These are phyloP conservation scores for Ectemnius cavifrons DNA, from an alignment of 2,888 invertebrate genomes.

Conservation along the genomic window DNA sequence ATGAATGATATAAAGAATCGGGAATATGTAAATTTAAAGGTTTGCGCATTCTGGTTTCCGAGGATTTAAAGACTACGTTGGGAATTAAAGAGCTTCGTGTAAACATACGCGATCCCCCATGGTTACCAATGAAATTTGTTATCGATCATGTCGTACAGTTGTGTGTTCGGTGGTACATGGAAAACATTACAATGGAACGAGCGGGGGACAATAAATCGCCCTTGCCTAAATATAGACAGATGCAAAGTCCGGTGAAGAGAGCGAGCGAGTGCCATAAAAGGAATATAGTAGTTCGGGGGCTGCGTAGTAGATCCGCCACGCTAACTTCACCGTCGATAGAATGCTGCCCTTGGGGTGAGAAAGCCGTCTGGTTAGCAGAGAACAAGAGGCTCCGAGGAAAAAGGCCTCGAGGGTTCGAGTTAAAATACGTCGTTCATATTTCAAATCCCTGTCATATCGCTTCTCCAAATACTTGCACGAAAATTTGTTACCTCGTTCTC, in stretches of 20 bases:
- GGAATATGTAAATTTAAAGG: too few species aligned
- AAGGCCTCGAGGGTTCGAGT: background rate
- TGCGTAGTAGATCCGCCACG: background rate
- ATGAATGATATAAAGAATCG: too few species aligned
- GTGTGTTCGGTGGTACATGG: too few species aligned
- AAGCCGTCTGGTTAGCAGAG: slow-evolving; percentile 4
- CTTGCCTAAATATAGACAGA: background rate
- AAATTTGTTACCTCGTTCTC: too few species aligned
- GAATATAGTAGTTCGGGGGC: slow-evolving; percentile 2
- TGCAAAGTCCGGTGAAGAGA: slow-evolving; percentile 1
- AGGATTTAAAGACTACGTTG: too few species aligned
- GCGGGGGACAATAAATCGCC: slow-evolving; percentile 4
- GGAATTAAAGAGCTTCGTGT: too few species aligned
- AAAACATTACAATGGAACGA: too few species aligned
- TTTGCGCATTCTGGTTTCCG: too few species aligned
- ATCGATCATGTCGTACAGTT: too few species aligned
- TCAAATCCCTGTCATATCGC: background rate
- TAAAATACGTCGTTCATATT: slow-evolving; percentile 5
- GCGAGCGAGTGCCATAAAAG: slow-evolving; percentile 1
- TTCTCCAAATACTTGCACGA: too few species aligned
- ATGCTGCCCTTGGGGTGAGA: background rate
- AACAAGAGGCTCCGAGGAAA: slow-evolving; percentile 1
- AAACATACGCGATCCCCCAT: too few species aligned
- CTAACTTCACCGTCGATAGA: background rate
- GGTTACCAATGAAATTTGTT: too few species aligned